Evolutionary conservation across 1,140 invertebrate genomes (phyloP), one percentile per base, ranked within the genome.

Genomic region (Antheraea mylitta): DNA sequence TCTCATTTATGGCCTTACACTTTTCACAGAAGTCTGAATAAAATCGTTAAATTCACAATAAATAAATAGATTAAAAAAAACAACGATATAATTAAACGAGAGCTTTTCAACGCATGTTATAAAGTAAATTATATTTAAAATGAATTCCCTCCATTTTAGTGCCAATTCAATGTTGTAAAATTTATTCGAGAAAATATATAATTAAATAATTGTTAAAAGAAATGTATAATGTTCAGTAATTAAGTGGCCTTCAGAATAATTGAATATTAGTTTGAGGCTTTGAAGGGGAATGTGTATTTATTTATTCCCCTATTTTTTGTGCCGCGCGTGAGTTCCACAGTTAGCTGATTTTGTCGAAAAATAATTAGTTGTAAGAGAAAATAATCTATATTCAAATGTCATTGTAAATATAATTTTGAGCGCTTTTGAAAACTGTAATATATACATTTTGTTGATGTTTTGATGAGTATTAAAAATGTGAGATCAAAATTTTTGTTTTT

Each of bases 391-490:
- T 53, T 53, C 45, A 53, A 53, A 53, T 13, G 45, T 13, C 16
- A 53, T 10, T 53, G 45, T 53, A 53, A 53, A 53, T 53, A 37
- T 63, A 37, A 63, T n/a, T 63, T 37, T 37, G 61, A 63, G 30
- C 37, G 61, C 61, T 63, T 37, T 63, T 37, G 22, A 37, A 53
- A 53, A 53, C 16, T 53, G 45, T 63, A 30, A 30, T 37, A 63
- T 63, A 37, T 63, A 63, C 13, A n/a, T 37, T 63, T 63, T 63
- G 61, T 63, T 63, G 30, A 63, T 63, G 61, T 63, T 63, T 63
- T 63, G 61, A 63, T 63, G 61, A 63, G 61, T 63, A 63, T 61
- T 75, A 76, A 61, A 65, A 42, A 58, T 22, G 19, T 67, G n/a
- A 60, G 61, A 63, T 37, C 11, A 53, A 16, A 13, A 2, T 37